Evolutionary conservation across 2,797 vertebrate species (phyloP).

Genomic region (Microcaecilia unicolor): DNA sequence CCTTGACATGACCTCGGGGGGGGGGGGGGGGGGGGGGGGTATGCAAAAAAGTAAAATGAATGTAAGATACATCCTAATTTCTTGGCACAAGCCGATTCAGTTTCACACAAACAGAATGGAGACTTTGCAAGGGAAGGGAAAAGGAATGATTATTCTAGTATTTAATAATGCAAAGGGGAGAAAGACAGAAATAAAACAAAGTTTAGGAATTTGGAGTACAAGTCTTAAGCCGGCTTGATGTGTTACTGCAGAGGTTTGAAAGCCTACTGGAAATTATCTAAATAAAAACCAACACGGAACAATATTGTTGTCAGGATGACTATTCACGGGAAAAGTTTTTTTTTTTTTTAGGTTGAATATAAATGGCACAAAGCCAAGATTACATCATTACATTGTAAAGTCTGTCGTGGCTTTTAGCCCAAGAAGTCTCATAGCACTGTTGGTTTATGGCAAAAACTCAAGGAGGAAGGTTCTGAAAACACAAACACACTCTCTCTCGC

Average conservation of each 20-base stretch:
- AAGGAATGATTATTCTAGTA: too few relatives aligned
- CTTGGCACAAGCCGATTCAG: conserved; percentile 60
- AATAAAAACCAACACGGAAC: conserved; percentile 71
- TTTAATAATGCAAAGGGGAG: conserved; percentile 36
- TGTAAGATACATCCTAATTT: conserved; percentile 75
- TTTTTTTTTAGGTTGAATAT: conserved; percentile 63
- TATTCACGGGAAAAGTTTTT: conserved; percentile 70
- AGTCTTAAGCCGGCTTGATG: conserved; percentile 44
- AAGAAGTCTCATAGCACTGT: conserved; percentile 54
- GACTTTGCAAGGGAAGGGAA: conserved; percentile 59
- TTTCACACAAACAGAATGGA: conserved; percentile 65
- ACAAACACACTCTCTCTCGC: too few relatives aligned
- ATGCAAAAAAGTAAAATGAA: conserved; percentile 73
- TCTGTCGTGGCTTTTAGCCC: conserved; percentile 66
- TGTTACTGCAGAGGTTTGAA: conserved; percentile 67
- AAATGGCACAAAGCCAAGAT: conserved; percentile 79
- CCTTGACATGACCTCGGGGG: conserved; percentile 71
- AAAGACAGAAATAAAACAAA: too few relatives aligned
- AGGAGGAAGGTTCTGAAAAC: conserved; percentile 41
- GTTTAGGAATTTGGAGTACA: conserved; percentile 49
- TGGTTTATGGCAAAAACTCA: conserved; percentile 51
- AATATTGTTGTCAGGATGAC: conserved; percentile 76
- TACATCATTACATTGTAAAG: conserved; percentile 78
- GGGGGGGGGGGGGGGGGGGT: conserved; percentile 65
- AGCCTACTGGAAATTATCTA: conserved; percentile 76